Evolutionary conservation across 2,888 invertebrate species (phyloP), one percentile per base, ranked within the genome.

Genomic region (Doris montereyensis): DNA sequence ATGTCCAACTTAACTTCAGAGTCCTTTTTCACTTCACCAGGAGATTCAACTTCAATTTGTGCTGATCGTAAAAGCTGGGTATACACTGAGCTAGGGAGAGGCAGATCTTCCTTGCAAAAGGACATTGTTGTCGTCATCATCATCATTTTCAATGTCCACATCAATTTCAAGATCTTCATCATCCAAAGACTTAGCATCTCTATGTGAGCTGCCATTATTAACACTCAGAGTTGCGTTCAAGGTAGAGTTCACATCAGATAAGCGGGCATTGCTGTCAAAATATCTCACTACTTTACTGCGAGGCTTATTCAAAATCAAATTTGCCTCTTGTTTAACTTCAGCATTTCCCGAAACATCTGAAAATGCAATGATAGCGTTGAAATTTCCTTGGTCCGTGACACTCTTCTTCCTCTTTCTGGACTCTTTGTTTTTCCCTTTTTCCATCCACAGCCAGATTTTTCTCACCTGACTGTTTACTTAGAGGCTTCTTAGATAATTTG

Each of bases 21-120:
- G 52, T 41, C 52, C 17, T 41, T 41, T 5, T 41, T 17, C 52
- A 41, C 52, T 17, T 41, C 52, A 41, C 17, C 5, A n/a, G n/a
- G n/a, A n/a, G n/a, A n/a, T n/a, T n/a, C 68, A 3, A 10, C 26
- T 8, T 10, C 77, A 28, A 77, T 77, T 13, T 77, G 41, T 0
- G 79, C 75, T 17, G 79, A 75, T 68, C 84, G 81, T 2, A 88
- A 77, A 32, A 88, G 81, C 78, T 84, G 84, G 76, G 86, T 84
- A 81, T 89, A 89, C 17, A 89, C 87, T 58, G 88, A 87, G 71
- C 85, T 87, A 3, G 89, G n/a, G 89, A 13, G 88, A 89, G n/a
- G 86, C 84, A n/a, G 88, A 87, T 30, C 89, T 78, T 72, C 82
- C 85, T 76, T 84, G 83, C 13, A 89, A 77, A 21, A 88, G 80